Evolutionary conservation across 2,113 vertebrate species (phyloP), one percentile per base, ranked within the genome.

Genomic region (Progne subis): DNA sequence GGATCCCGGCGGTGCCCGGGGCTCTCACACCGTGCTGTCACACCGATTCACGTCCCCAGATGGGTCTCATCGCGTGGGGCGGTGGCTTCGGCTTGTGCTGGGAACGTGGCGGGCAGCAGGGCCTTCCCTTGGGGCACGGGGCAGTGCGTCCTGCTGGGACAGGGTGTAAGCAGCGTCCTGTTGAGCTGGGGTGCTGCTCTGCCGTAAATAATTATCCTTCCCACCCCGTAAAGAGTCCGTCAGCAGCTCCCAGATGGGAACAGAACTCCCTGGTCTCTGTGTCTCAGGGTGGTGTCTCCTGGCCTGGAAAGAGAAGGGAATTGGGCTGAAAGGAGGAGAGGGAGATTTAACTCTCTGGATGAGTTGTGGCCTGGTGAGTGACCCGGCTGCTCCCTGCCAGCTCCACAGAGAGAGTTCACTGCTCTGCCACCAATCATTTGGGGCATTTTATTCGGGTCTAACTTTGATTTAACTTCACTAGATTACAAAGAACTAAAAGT

Each of bases 401-500:
- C 89, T 80, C 64, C 2, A 1, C 5, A 1, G 77, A 43, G 53
- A 57, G 76, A 91, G 64, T 21, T 76, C 52, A 53, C 49, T 41
- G 86, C 81, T 77, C 77, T 82, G 74, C 4, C 44, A 2, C 75
- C 75, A 82, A 23, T 80, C 90, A 59, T 29, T 43, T 3, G 1
- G 31, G 71, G 52, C 8, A 0, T 61, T 94, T 93, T 88, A 69
- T 74, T 92, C 7, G 18, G 59, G 64, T 80, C 79, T 86, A 82
- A 60, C 90, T 94, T 90, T 84, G 81, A 94, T 95, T 90, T 95
- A 60, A 67, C 80, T 90, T 65, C 85, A 74, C 75, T 37, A 39
- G 85, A 74, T 81, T 53, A 86, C 86, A 70, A 82, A 94, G 95
- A 92, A 77, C 88, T 93, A 82, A 77, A 93, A 85, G 67, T 65